These are phyloP conservation scores for Macrophya annulata DNA, from an alignment of 2,888 invertebrate genomes.

Conservation along the genomic window DNA sequence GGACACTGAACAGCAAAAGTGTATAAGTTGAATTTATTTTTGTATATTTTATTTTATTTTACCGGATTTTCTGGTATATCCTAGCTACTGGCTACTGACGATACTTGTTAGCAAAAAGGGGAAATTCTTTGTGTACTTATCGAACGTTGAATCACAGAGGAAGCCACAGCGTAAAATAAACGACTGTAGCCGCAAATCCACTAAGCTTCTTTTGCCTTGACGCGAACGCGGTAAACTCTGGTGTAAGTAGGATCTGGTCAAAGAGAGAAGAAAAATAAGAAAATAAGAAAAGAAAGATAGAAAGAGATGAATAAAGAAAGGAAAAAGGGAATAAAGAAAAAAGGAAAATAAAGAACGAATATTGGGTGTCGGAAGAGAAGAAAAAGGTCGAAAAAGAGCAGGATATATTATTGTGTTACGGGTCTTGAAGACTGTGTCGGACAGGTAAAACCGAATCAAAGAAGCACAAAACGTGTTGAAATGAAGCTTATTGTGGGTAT, in stretches of 20 bases:
- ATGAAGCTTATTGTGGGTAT: background rate
- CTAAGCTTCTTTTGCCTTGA: constrained; percentile 48
- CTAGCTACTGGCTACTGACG: background rate
- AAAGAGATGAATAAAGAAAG: background rate
- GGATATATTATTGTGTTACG: constrained; percentile 7
- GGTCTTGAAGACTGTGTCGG: constrained; percentile 4
- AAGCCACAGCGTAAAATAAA: constrained; percentile 40
- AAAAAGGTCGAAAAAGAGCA: background rate
- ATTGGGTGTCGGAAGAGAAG: background rate
- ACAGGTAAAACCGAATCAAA: constrained; percentile 26
- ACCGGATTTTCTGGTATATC: background rate
- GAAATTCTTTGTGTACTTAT: constrained; percentile 17
- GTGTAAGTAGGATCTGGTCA: background rate
- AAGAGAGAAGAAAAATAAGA: background rate
- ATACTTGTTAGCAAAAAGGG: constrained; percentile 32
- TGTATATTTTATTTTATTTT: background rate
- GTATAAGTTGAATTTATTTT: background rate
- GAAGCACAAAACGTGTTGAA: background rate
- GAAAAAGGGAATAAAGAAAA: background rate
- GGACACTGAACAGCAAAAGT: background rate
- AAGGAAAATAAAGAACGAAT: background rate
- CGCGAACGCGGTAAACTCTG: constrained; percentile 23
- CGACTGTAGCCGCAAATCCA: constrained; percentile 50
- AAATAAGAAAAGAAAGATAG: background rate
- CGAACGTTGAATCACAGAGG: constrained; percentile 33